Conservation (phyloP, 2,888 invertebrate species). For the Watsonalla binaria region DNA sequence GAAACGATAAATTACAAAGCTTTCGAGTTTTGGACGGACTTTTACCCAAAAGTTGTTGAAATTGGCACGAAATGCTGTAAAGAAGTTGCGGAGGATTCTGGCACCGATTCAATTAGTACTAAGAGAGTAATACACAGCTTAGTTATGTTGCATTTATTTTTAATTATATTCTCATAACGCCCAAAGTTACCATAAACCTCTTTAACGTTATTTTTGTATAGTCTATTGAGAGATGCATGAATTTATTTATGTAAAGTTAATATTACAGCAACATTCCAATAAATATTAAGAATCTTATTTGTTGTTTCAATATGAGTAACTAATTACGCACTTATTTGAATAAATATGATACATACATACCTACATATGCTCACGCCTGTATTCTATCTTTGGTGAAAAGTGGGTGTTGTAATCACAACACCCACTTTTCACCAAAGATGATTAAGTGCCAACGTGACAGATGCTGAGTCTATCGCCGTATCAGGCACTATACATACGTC, state of each 20-base stretch:
- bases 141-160: slow-evolving; percentile 39
- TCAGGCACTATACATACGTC: too few relatives aligned
- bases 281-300: slow-evolving; percentile 21
- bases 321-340: neutral
- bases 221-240: slow-evolving; percentile 50
- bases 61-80: slow-evolving; percentile 88
- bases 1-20: slow-evolving; percentile 85
- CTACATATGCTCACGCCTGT: too few relatives aligned
- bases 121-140: slow-evolving; percentile 39
- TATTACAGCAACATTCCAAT: slow-evolving; percentile 12
- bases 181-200: slow-evolving; percentile 23
- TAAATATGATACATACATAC: too few relatives aligned
- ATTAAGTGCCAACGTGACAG: too few relatives aligned
- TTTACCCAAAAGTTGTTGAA: slow-evolving; percentile 86
- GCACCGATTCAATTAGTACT: slow-evolving; percentile 37
- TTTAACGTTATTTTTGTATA: slow-evolving; percentile 64
- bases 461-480: too few relatives aligned
- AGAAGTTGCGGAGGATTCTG: slow-evolving; percentile 65
- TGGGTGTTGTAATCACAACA: too few relatives aligned
- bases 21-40: slow-evolving; percentile 90
- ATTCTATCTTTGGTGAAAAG: too few relatives aligned
- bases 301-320: slow-evolving; percentile 4
- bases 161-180: slow-evolving; percentile 46
- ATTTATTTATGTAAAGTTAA: slow-evolving; percentile 50
- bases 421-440: too few relatives aligned